phyloP scores from a whole-genome alignment of 2,888 invertebrate genomes.

The Lasioglossum marginatum region DNA sequence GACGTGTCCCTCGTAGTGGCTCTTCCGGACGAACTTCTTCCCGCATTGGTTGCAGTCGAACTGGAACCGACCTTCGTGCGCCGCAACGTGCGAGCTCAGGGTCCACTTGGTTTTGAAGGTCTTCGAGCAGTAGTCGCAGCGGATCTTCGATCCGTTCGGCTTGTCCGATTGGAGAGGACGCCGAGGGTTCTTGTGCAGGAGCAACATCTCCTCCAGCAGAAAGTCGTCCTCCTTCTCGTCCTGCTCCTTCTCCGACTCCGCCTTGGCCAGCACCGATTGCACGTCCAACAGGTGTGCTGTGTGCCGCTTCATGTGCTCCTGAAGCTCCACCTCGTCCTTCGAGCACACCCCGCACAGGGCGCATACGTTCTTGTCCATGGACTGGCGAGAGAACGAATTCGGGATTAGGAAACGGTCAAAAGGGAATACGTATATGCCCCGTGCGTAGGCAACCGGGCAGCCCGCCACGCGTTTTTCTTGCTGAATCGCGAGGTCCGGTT shows the following conservation, averaged over 20 bases:
- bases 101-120: constrained; percentile 84
- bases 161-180: constrained; percentile 44
- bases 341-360: constrained; percentile 70
- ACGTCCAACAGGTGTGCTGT: constrained; percentile 70
- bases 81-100: constrained; percentile 82
- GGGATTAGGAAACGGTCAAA: neutral
- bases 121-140: constrained; percentile 82
- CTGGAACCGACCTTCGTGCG: constrained; percentile 83
- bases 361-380: constrained; percentile 56
- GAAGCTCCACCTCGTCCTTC: constrained; percentile 66
- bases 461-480: too few relatives aligned
- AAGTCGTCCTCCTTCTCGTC: constrained; percentile 77
- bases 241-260: constrained; percentile 36
- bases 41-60: constrained; percentile 83
- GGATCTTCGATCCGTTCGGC: constrained; percentile 72
- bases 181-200: constrained; percentile 76
- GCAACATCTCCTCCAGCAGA: constrained; percentile 80
- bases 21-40: constrained; percentile 83
- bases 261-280: constrained; percentile 40
- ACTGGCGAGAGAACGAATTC: constrained; percentile 15
- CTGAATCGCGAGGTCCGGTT: neutral
- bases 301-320: constrained; percentile 77
- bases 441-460: too few relatives aligned
- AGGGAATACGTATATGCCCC: neutral
- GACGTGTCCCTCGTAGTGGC: constrained; percentile 83